phyloP scores from a whole-genome alignment of 2,797 vertebrate species.

The Sebastes trivittatus region DNA sequence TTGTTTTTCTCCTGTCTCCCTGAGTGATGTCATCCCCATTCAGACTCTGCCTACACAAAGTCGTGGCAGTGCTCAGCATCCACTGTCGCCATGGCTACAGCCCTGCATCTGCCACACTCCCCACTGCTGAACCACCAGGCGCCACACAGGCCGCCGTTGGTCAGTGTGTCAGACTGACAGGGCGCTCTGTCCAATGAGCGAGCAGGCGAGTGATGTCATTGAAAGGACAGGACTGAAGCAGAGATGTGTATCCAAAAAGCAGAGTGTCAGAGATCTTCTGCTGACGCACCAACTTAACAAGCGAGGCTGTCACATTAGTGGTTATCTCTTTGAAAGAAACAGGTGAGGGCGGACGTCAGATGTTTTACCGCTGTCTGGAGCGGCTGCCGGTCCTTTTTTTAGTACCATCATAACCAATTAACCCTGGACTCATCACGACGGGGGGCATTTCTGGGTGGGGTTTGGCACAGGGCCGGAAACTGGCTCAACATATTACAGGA shows the following conservation, averaged over 20 bases:
- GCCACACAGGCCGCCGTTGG: conserved; percentile 30
- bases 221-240: not conserved
- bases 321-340: conserved; percentile 1
- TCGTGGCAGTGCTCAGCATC: conserved; percentile 72
- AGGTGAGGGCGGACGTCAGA: conserved; percentile 11
- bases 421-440: not conserved
- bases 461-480: not conserved
- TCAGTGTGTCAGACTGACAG: not conserved
- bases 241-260: conserved; percentile 25
- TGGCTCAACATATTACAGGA: not conserved
- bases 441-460: not conserved
- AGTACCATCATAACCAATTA: not conserved
- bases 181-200: conserved; percentile 38
- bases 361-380: conserved; percentile 11
- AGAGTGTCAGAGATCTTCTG: conserved; percentile 41
- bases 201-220: conserved; percentile 61
- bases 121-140: not conserved
- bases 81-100: conserved; percentile 78
- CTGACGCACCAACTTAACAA: conserved; percentile 54
- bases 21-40: conserved; percentile 70
- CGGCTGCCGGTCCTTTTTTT: not conserved
- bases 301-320: conserved; percentile 5
- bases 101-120: conserved; percentile 54
- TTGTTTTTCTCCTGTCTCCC: conserved; percentile 66
- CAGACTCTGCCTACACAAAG: conserved; percentile 69